phyloP scores from a whole-genome alignment of 2,113 vertebrate species.

The Pyrgilauda ruficollis region DNA sequence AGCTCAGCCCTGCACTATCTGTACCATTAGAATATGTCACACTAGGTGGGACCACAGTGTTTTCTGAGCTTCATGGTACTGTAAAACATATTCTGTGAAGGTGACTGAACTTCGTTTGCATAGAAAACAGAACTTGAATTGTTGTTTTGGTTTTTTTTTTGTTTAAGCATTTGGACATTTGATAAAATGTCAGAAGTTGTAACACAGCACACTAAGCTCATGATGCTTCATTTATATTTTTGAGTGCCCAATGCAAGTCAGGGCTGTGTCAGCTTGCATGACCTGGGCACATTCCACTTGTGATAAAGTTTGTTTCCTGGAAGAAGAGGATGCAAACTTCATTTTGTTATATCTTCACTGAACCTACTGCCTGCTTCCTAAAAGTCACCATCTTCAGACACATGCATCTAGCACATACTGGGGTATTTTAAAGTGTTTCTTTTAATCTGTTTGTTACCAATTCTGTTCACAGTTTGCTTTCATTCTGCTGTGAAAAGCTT shows the following conservation, averaged over 20 bases:
- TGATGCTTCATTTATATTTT: neutral
- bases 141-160: neutral
- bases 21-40: neutral
- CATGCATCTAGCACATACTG: neutral
- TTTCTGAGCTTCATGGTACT: neutral
- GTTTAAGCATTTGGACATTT: neutral
- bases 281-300: neutral
- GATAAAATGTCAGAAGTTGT: neutral
- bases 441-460: neutral
- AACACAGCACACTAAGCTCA: neutral
- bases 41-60: neutral
- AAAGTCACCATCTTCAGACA: neutral
- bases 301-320: neutral
- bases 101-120: neutral
- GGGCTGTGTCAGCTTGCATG: neutral
- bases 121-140: neutral
- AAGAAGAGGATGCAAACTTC: neutral
- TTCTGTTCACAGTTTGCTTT: neutral
- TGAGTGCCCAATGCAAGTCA: neutral
- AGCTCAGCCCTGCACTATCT: neutral
- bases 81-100: neutral
- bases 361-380: neutral
- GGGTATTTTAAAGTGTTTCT: neutral
- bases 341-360: neutral
- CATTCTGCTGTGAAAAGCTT: slow-evolving; percentile 9